Percentiles rank a stretch among this genome's conserved stretches.
Evolutionary conservation across 2,888 invertebrate species (phyloP).

Genomic region (Creontiades dilutus): DNA sequence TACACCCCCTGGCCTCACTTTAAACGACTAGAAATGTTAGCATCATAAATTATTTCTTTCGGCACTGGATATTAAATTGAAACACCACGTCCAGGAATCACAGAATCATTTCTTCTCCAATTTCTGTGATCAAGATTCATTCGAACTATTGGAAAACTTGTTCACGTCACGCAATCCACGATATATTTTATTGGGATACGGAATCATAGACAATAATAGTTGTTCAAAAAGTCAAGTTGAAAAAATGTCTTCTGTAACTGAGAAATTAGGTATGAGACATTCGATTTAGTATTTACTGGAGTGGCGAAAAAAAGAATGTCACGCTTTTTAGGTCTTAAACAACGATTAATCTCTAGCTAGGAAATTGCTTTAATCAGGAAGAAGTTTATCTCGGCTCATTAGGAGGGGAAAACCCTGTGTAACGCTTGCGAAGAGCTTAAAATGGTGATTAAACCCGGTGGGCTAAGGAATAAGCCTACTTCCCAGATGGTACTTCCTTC

Average conservation of each 20-base stretch:
- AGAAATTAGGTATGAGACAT: background rate
- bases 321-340: too few relatives aligned
- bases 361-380: slow-evolving; percentile 58
- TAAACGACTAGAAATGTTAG: too few relatives aligned
- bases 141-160: too few relatives aligned
- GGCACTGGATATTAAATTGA: too few relatives aligned
- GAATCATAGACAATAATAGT: background rate
- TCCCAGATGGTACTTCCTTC: background rate
- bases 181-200: background rate
- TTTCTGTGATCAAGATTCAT: too few relatives aligned
- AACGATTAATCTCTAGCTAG: slow-evolving; percentile 9
- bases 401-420: slow-evolving; percentile 6
- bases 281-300: background rate
- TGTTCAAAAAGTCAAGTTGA: background rate
- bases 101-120: too few relatives aligned
- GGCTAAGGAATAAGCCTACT: background rate
- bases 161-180: too few relatives aligned
- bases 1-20: too few relatives aligned
- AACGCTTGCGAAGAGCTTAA: background rate
- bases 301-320: background rate
- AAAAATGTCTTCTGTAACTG: background rate
- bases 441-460: slow-evolving; percentile 30
- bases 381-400: slow-evolving; percentile 61
- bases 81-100: too few relatives aligned
- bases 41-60: too few relatives aligned